phyloP scores from a whole-genome alignment of 2,113 vertebrate genomes.

The Seriola quinqueradiata region DNA sequence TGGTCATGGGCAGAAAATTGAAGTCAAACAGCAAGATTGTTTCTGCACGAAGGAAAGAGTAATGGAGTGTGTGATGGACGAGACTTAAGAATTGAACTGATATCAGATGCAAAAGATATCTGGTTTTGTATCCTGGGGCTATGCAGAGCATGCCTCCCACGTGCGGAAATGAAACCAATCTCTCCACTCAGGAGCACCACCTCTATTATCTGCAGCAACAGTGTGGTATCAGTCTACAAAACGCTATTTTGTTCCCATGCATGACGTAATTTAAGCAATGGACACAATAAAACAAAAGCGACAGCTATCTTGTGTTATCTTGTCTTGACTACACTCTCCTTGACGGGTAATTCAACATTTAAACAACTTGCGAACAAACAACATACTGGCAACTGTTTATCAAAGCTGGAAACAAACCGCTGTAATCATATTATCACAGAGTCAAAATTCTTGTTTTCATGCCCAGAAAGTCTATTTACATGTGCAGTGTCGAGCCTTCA shows the following conservation, averaged over 20 bases:
- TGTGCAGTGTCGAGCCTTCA: not conserved
- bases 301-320: not conserved
- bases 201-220: slow-evolving; percentile 36
- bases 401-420: not conserved
- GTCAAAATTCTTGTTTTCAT: not conserved
- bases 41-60: slow-evolving; percentile 24
- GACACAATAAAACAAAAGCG: not conserved
- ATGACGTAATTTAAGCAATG: slow-evolving; percentile 39
- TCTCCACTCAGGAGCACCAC: slow-evolving; percentile 38
- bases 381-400: not conserved
- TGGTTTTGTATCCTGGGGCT: slow-evolving; percentile 51
- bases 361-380: not conserved
- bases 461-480: not conserved
- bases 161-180: slow-evolving; percentile 64
- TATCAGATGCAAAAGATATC: slow-evolving; percentile 66
- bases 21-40: not conserved
- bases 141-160: slow-evolving; percentile 61
- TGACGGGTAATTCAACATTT: not conserved
- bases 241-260: slow-evolving; percentile 8
- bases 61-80: slow-evolving; percentile 43
- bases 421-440: not conserved
- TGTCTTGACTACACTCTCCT: not conserved
- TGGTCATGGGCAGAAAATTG: not conserved
- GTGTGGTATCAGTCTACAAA: slow-evolving; percentile 10
- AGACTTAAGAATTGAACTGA: slow-evolving; percentile 59